These are phyloP conservation scores for Brachyhypopomus occidentalis DNA, from an alignment of 2,113 vertebrate genomes.

Conservation along the genomic window DNA sequence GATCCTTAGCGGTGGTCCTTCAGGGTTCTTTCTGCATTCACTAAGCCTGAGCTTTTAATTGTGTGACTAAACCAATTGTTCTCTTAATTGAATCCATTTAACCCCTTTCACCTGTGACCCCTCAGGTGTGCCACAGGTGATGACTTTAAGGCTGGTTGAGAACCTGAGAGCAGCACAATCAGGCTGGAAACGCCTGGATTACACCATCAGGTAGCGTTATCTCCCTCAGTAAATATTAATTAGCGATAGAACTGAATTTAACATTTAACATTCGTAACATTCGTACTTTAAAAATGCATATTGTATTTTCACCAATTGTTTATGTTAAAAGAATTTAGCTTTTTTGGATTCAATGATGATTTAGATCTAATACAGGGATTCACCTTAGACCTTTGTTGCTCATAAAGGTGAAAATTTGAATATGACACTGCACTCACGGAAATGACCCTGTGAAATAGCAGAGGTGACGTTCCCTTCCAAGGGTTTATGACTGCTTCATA, in stretches of 20 bases:
- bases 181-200: conserved; percentile 36
- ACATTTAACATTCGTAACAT: neutral
- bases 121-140: conserved; percentile 69
- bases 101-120: conserved; percentile 52
- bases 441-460: conserved; percentile 58
- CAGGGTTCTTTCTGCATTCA: conserved; percentile 72
- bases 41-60: conserved; percentile 76
- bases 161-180: conserved; percentile 38
- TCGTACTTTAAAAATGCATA: neutral
- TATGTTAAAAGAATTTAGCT: neutral
- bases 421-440: conserved; percentile 54
- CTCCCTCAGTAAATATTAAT: neutral
- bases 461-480: conserved; percentile 51
- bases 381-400: conserved; percentile 52
- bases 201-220: conserved; percentile 21
- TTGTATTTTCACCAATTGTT: neutral
- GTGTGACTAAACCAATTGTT: conserved; percentile 81
- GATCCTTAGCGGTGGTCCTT: conserved; percentile 72
- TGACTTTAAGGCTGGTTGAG: conserved; percentile 33
- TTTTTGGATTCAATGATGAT: neutral
- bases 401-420: conserved; percentile 63
- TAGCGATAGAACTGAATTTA: conserved; percentile 1
- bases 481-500: conserved; percentile 56
- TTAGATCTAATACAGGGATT: conserved; percentile 38
- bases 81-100: conserved; percentile 74